Conservation (phyloP, 2,888 invertebrate genomes). For the Acleris laterana region DNA sequence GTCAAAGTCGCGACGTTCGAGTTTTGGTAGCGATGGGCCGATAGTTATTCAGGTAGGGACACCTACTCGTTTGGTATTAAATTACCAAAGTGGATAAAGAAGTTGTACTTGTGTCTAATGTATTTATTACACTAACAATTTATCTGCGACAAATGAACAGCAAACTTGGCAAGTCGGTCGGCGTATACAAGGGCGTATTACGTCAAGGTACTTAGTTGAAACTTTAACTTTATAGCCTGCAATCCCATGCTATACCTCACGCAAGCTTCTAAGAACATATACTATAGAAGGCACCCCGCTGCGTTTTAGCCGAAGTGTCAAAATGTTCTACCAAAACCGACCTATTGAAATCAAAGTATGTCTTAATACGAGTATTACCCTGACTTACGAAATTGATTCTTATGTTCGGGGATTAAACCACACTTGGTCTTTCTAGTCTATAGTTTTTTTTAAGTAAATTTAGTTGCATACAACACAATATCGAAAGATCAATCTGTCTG, state of each 20-base stretch:
- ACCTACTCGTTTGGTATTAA: too few species aligned
- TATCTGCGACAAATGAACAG: too few species aligned
- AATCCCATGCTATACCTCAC: conserved; percentile 70
- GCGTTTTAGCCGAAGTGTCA: conserved; percentile 81
- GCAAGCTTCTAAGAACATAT: conserved; percentile 75
- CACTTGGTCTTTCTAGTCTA: not conserved
- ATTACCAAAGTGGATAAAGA: not conserved
- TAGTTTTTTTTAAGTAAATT: not conserved
- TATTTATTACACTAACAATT: too few species aligned
- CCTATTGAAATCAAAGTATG: conserved; percentile 51
- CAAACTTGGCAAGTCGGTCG: too few species aligned
- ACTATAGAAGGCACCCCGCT: conserved; percentile 69
- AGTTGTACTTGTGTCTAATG: not conserved
- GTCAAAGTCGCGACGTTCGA: conserved; percentile 61
- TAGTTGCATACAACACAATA: conserved; percentile 47
- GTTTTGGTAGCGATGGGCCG: conserved; percentile 12
- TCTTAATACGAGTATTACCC: conserved; percentile 36
- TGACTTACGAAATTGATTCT: conserved; percentile 28
- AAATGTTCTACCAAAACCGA: conserved; percentile 75
- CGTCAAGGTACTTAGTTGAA: conserved; percentile 18
- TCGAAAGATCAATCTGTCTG: conserved; percentile 65
- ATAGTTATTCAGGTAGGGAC: not conserved
- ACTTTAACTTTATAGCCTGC: conserved; percentile 40
- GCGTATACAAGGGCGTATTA: not conserved
- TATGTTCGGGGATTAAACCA: conserved; percentile 13